phyloP scores from a whole-genome alignment of 1,140 invertebrate species.

The Caenorhabditis briggsae region DNA sequence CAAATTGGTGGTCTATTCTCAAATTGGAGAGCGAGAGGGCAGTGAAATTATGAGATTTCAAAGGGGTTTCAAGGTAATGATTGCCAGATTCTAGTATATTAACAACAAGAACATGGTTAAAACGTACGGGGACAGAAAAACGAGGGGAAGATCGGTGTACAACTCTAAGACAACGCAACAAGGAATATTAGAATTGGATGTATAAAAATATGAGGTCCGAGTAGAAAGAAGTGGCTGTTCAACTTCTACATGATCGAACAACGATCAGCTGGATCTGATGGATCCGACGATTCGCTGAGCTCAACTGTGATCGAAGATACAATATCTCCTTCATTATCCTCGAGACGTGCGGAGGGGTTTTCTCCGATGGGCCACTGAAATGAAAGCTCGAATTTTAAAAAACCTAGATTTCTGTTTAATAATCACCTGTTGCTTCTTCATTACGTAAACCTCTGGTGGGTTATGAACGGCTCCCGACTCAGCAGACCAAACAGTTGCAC shows the following conservation, averaged over 20 bases:
- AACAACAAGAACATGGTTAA: conserved; percentile 53
- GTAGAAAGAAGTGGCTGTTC: not conserved
- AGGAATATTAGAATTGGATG: conserved; percentile 41
- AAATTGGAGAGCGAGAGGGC: conserved; percentile 4
- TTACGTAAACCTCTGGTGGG: conserved; percentile 64
- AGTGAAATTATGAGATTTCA: conserved; percentile 51
- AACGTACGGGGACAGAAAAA: conserved; percentile 12
- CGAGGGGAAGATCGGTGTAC: conserved; percentile 34
- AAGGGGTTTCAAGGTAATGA: not conserved
- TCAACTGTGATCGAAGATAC: conserved; percentile 59
- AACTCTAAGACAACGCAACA: conserved; percentile 51
- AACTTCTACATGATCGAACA: conserved; percentile 64
- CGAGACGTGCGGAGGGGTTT: conserved; percentile 58
- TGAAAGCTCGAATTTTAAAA: not conserved
- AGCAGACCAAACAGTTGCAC: conserved; percentile 62
- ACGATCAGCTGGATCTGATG: conserved; percentile 63
- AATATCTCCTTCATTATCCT: conserved; percentile 62
- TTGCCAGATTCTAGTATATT: conserved; percentile 52
- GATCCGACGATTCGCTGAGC: conserved; percentile 60
- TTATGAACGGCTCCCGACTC: conserved; percentile 62
- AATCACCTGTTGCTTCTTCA: conserved; percentile 66
- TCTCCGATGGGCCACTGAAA: conserved; percentile 67
- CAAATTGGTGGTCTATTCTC: not conserved
- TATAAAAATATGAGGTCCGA: conserved; percentile 5
- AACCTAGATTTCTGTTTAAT: not conserved